Evolutionary conservation across 2,888 invertebrate species (phyloP), one percentile per base, ranked within the genome.

Genomic region (Selenia dentaria): DNA sequence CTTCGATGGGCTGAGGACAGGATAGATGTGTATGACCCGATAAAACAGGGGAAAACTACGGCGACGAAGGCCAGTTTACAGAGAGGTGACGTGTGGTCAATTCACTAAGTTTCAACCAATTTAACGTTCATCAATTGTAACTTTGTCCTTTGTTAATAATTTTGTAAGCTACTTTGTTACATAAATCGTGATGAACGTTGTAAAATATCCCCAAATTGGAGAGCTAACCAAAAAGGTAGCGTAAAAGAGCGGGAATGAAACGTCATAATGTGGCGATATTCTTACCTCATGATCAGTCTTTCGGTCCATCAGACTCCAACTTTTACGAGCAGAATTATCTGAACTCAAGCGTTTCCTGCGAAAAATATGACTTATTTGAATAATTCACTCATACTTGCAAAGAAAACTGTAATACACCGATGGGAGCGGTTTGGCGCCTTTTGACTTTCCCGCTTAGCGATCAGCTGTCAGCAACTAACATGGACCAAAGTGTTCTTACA

Each of bases 241-340:
- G 43, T 39, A 33, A 70, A 81, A 81, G 55, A 76, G 80, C 82
- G 84, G 80, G 76, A 81, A 78, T 45, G 0, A 3, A 39, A 45
- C 28, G 48, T 61, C 54, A 50, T 6, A 10, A 14, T 54, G 1
- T 6, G 6, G n/a, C n/a, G n/a, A n/a, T n/a, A n/a, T 8, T 51
- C 70, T 70, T 63, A 89, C 91, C 75, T 88, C 88, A 54, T 81
- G 78, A 67, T 90, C 89, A 0, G 88, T 81, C 54, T 72, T 83
- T 31, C 80, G 70, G 53, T 88, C 90, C 70, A 87, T 86, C 39
- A 91, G 65, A 69, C 88, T 89, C 91, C 91, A 91, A 47, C 87
- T 78, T 67, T 83, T 87, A 3, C 83, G 79, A 1, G 70, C 55
- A 0, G 76, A 62, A 53, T 64, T 77, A 25, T 86, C 86, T 41